Base-by-base conservation (phyloP, 2,888 invertebrate species). In the Drosophila aldrichi region DNA sequence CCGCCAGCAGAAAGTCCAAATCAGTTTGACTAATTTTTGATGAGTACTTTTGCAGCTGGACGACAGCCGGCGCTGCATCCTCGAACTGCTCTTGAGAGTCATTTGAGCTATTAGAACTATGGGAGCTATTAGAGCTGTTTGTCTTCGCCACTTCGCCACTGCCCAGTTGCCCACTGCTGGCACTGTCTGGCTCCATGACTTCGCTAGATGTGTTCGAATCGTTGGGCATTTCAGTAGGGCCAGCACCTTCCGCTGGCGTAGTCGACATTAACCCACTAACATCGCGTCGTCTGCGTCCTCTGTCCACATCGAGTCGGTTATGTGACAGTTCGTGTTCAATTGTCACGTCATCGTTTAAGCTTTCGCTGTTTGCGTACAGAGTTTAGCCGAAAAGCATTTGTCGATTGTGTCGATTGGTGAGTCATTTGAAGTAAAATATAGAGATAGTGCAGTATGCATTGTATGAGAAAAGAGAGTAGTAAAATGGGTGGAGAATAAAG, bases 361-460 rank as follows among this genome's bases (percentile, higher is more conserved):
- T 81, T 74, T 80, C 70, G 70, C 85, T 83, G 79, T 77, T 90
- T 79, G 44, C 69, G 81, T 81, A 82, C 76, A 85, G 82, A 81
- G 69, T 79, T 81, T 58, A 72, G 70, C 77, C 79, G 60, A 89
- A 80, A 86, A 72, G 60, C 67, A 72, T 56, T 77, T 71, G 41
- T 22, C 20, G 20, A 22, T 22, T 22, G 2, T 69, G 65, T 74
- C 77, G 69, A 73, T 88, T 69, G 67, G 48, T 69, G 34, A 54
- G 70, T 86, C 68, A 55, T 65, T 82, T 73, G 70, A 66, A 77
- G 84, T 74, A 80, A 74, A 68, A 60, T 83, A 76, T 70, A 88
- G 66, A 84, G 70, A 88, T 75, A 85, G 91, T 91, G 92, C 91
- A 90, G 86, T 82, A 87, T 78, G 80, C 81, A 85, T 84, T 77